Evolutionary conservation across 2,888 invertebrate genomes (phyloP).

Genomic region (Ophion obscuratus): DNA sequence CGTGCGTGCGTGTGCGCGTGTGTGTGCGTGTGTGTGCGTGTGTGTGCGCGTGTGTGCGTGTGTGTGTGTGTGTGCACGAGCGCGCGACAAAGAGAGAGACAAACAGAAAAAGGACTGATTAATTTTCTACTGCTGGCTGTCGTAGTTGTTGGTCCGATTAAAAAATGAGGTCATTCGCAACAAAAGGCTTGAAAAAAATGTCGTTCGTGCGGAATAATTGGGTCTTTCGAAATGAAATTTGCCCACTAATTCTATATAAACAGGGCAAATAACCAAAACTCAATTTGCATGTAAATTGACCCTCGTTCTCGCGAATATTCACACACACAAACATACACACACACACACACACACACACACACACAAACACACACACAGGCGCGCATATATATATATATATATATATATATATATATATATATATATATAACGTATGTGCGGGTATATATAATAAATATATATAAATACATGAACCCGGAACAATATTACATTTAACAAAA

Average conservation of each 20-base stretch:
- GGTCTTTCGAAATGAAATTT: conserved; percentile 32
- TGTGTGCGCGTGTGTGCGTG: too few relatives aligned
- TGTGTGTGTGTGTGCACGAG: too few relatives aligned
- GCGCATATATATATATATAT: too few relatives aligned
- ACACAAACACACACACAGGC: too few relatives aligned
- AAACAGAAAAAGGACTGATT: background rate
- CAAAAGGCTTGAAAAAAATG: conserved; percentile 47
- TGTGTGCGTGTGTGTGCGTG: too few relatives aligned
- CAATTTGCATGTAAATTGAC: conserved; percentile 66
- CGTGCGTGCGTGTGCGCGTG: too few relatives aligned
- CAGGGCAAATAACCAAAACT: conserved; percentile 23
- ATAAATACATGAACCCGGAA: background rate
- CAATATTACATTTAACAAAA: background rate
- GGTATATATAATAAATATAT: too few relatives aligned
- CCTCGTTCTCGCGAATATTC: conserved; percentile 32
- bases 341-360: background rate
- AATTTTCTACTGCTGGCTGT: too few relatives aligned
- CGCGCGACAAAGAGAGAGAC: too few relatives aligned
- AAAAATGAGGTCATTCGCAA: conserved; percentile 12
- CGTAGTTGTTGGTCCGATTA: background rate
- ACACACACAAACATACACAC: background rate
- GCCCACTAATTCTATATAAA: conserved; percentile 45
- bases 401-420: background rate
- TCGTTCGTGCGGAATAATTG: conserved; percentile 57
- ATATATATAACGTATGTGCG: too few relatives aligned